These are phyloP conservation scores for Alviniconcha marisindica DNA, from an alignment of 1,140 invertebrate species.

Conservation along the genomic window DNA sequence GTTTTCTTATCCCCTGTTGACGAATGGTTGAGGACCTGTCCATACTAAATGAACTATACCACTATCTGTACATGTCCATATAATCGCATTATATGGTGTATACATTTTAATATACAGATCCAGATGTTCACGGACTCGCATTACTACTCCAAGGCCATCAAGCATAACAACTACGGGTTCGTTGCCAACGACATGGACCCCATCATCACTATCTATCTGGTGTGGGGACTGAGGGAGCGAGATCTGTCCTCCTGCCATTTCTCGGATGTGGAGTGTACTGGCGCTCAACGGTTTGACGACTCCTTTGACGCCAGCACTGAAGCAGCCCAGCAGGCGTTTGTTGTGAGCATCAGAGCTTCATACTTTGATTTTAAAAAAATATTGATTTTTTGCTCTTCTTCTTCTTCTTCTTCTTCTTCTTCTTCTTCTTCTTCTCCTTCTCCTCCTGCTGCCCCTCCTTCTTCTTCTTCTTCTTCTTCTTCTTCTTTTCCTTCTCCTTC, in stretches of 20 bases:
- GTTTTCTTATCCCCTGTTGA: not conserved
- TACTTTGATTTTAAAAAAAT: no score
- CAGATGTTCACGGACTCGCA: slow-evolving; percentile 32
- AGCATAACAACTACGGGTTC: slow-evolving; percentile 7
- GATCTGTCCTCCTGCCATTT: slow-evolving; percentile 57
- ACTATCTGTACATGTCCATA: not conserved
- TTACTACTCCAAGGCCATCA: slow-evolving; percentile 24
- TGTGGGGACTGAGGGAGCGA: slow-evolving; percentile 61
- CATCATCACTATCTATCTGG: slow-evolving; percentile 39
- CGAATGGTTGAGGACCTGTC: not conserved
- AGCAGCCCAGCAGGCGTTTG: slow-evolving; percentile 50
- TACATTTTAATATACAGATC: slow-evolving; percentile 3
- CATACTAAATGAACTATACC: not conserved
- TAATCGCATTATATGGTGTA: not conserved
- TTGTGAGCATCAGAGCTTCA: no score
- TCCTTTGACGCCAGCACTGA: slow-evolving; percentile 53
- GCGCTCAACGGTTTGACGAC: slow-evolving; percentile 47
- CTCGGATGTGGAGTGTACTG: slow-evolving; percentile 51
- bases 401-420: no score
- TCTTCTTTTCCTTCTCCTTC: not conserved
- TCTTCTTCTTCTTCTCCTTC: no score
- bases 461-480: not conserved
- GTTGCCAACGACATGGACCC: slow-evolving; percentile 7
- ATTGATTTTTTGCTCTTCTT: no score
- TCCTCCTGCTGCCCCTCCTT: no score